Evolutionary conservation across 53 echinoderm and acorn worm species (phyloP).

Genomic region (Mesocentrotus franciscanus): DNA sequence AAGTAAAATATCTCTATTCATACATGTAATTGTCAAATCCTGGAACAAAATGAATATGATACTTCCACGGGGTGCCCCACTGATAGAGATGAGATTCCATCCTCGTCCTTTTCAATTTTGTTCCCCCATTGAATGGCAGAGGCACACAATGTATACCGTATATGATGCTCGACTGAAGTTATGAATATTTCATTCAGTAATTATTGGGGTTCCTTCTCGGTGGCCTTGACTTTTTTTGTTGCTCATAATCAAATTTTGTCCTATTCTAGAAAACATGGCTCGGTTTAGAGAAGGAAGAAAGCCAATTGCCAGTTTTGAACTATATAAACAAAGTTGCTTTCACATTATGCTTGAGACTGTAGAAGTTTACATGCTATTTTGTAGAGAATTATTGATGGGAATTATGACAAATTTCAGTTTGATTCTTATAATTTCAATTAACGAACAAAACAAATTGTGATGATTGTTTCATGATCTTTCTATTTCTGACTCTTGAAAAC

Average conservation of each 20-base stretch:
- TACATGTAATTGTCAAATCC: constrained; percentile 39
- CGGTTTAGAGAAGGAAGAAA: background rate
- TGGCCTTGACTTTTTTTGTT: constrained; percentile 27
- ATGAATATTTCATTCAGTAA: constrained; percentile 52
- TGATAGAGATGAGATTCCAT: background rate
- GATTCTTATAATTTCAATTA: too few species aligned
- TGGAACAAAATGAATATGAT: constrained; percentile 14
- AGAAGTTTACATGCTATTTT: background rate
- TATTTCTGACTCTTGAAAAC: background rate
- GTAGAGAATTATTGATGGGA: background rate
- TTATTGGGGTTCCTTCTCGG: constrained; percentile 3
- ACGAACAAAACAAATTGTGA: background rate
- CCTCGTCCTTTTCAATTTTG: background rate
- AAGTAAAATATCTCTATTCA: constrained; percentile 3
- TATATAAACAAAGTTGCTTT: background rate
- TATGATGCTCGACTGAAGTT: background rate
- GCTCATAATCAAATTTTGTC: constrained; percentile 43
- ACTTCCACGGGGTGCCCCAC: background rate
- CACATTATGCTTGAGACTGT: background rate
- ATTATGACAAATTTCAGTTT: background rate
- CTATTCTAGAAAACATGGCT: constrained; percentile 32
- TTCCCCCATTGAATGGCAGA: background rate
- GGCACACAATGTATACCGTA: background rate
- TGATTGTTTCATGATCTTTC: background rate
- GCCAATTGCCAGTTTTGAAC: background rate